Conservation (phyloP, 2,888 invertebrate species). For the Hypsopygia costalis region DNA sequence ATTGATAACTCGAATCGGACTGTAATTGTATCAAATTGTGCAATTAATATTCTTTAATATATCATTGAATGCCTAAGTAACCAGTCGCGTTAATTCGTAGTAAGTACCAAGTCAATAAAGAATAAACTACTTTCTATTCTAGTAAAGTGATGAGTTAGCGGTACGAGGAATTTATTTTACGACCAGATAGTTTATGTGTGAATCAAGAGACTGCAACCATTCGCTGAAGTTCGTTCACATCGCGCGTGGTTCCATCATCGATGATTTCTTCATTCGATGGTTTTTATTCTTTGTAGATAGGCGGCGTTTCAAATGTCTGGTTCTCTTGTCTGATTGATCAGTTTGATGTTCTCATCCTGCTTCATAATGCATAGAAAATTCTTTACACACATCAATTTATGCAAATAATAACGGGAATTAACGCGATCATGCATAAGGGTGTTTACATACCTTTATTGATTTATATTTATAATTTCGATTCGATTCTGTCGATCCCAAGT, state of each 20-base stretch:
- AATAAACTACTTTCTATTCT: constrained; percentile 19
- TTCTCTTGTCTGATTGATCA: not conserved
- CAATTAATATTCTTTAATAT: constrained; percentile 5
- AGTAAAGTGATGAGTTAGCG: constrained; percentile 13
- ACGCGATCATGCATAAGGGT: too few relatives aligned
- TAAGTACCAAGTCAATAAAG: constrained; percentile 10
- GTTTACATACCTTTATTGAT: too few relatives aligned
- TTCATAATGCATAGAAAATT: not conserved
- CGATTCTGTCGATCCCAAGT: too few relatives aligned
- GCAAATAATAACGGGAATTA: too few relatives aligned
- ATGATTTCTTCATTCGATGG: constrained; percentile 8
- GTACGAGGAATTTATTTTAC: constrained; percentile 15
- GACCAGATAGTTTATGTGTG: constrained; percentile 14
- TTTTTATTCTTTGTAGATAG: constrained; percentile 3
- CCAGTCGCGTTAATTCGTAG: constrained; percentile 10
- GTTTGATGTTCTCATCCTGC: constrained; percentile 5
- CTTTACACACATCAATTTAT: too few relatives aligned
- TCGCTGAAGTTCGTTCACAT: constrained; percentile 10
- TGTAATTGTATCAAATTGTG: too few relatives aligned
- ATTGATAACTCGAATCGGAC: too few relatives aligned
- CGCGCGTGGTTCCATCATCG: constrained; percentile 4
- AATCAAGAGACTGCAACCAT: constrained; percentile 14
- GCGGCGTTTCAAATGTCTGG: not conserved
- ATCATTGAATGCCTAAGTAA: constrained; percentile 9
- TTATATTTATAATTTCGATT: too few relatives aligned